A percentile compares a stretch with the other conserved stretches of the same genome.
Conservation (phyloP, 2,113 vertebrate species). For the Phyllostomus discolor region DNA sequence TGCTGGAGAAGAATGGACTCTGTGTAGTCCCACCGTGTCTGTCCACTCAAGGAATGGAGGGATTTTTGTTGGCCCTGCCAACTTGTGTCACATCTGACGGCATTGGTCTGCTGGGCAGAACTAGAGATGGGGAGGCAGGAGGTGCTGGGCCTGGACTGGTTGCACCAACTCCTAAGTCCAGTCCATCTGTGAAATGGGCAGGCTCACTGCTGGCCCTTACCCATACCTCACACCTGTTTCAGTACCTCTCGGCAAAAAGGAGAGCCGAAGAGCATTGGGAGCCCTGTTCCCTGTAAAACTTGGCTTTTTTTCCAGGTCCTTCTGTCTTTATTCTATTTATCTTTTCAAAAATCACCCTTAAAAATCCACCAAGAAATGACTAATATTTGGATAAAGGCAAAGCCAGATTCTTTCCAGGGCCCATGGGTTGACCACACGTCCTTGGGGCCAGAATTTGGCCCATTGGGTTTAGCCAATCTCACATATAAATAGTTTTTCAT, state of each 20-base stretch:
- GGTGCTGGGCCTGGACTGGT: not conserved
- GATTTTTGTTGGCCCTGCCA: not conserved
- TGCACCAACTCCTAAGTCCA: not conserved
- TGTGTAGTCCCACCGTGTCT: slow-evolving; percentile 16
- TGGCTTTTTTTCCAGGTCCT: slow-evolving; percentile 29
- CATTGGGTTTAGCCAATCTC: not conserved
- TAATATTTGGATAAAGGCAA: slow-evolving; percentile 69
- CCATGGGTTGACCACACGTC: slow-evolving; percentile 21
- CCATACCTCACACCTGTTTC: not conserved
- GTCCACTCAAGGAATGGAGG: not conserved
- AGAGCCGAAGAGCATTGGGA: not conserved
- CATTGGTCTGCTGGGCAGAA: not conserved
- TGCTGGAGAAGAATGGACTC: slow-evolving; percentile 53
- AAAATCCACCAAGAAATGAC: slow-evolving; percentile 51
- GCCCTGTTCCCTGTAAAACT: not conserved
- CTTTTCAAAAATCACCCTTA: slow-evolving; percentile 35
- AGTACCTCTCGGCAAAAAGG: not conserved
- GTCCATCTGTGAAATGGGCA: not conserved
- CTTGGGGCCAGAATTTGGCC: slow-evolving; percentile 24
- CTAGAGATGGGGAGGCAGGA: not conserved
- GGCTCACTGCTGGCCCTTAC: not conserved
- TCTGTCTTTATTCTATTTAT: slow-evolving; percentile 54
- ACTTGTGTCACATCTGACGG: not conserved
- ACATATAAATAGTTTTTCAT: slow-evolving; percentile 28
- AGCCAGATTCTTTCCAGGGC: slow-evolving; percentile 59